Evolutionary conservation across 2,797 vertebrate genomes (phyloP).

Genomic region (Rhadinocentrus ornatus): DNA sequence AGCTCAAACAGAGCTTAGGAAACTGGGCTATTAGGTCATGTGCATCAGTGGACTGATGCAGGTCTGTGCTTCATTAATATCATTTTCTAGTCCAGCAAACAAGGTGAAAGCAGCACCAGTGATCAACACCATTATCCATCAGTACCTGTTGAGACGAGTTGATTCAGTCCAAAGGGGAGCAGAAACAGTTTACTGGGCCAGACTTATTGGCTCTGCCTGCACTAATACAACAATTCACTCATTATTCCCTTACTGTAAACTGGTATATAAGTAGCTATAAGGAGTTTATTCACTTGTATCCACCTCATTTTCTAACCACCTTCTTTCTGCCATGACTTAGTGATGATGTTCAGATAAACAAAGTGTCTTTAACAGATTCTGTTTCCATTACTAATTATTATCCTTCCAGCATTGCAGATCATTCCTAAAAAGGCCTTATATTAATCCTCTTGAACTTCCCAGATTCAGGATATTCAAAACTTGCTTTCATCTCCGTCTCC

Average conservation of each 20-base stretch:
- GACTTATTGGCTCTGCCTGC: conserved; percentile 7
- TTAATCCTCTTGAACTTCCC: conserved; percentile 10
- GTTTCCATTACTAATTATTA: conserved; percentile 12
- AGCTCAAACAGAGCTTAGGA: conserved; percentile 7
- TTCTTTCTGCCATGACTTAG: neutral
- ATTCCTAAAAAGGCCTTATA: neutral
- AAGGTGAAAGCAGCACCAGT: conserved; percentile 22
- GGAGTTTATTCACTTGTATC: neutral
- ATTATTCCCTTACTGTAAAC: neutral
- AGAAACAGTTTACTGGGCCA: neutral
- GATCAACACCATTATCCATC: conserved; percentile 1
- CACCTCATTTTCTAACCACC: neutral
- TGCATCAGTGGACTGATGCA: conserved; percentile 27
- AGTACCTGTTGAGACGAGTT: conserved; percentile 8
- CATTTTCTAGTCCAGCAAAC: conserved; percentile 17
- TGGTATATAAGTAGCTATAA: neutral
- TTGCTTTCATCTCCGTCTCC: conserved; percentile 6
- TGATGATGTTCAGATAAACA: neutral
- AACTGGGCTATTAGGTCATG: conserved; percentile 42
- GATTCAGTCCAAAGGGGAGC: conserved; percentile 23
- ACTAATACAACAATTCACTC: conserved; percentile 18
- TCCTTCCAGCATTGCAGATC: conserved; percentile 4
- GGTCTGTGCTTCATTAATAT: conserved; percentile 18
- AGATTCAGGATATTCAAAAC: conserved; percentile 16
- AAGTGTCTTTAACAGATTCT: too few relatives aligned